phyloP scores from a whole-genome alignment of 2,888 invertebrate species.

The Drosophila limbata region DNA sequence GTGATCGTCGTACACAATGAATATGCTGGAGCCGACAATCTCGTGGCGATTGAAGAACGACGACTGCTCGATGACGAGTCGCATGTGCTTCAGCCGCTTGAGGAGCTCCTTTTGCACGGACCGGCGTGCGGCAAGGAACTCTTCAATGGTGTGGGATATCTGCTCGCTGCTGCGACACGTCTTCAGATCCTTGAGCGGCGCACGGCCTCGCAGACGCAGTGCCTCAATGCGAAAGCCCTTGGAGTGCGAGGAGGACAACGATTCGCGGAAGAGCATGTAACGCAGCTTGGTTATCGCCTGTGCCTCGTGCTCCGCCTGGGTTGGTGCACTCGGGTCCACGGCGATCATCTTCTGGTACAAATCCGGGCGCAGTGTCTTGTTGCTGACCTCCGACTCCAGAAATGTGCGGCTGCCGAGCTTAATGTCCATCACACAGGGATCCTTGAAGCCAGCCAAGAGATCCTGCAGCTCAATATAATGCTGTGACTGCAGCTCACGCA shows the following conservation, averaged over 20 bases:
- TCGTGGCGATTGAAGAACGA: slow-evolving; percentile 94
- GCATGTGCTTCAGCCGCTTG: slow-evolving; percentile 91
- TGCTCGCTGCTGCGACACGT: slow-evolving; percentile 92
- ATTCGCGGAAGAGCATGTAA: slow-evolving; percentile 98
- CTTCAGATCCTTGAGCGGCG: slow-evolving; percentile 95
- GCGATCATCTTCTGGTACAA: slow-evolving; percentile 98
- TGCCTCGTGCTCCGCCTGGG: slow-evolving; percentile 91
- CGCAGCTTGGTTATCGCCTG: slow-evolving; percentile 97
- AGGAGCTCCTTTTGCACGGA: slow-evolving; percentile 89
- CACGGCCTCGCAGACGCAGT: slow-evolving; percentile 93
- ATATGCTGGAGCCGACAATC: slow-evolving; percentile 96
- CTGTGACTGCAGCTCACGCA: slow-evolving; percentile 90
- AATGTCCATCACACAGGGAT: slow-evolving; percentile 98
- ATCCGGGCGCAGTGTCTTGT: slow-evolving; percentile 93
- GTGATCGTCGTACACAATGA: slow-evolving; percentile 95
- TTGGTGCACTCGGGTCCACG: slow-evolving; percentile 94
- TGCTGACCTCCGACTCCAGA: slow-evolving; percentile 97
- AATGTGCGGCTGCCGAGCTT: slow-evolving; percentile 99
- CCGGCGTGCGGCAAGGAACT: slow-evolving; percentile 90
- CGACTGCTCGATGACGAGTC: slow-evolving; percentile 92
- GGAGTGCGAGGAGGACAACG: slow-evolving; percentile 95
- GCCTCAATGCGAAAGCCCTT: slow-evolving; percentile 99
- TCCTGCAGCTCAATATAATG: slow-evolving; percentile 98
- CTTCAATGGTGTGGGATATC: slow-evolving; percentile 90
- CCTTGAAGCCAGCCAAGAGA: slow-evolving; percentile 94